Conservation (phyloP, 1,140 invertebrate genomes). For the Saccostrea echinata region DNA sequence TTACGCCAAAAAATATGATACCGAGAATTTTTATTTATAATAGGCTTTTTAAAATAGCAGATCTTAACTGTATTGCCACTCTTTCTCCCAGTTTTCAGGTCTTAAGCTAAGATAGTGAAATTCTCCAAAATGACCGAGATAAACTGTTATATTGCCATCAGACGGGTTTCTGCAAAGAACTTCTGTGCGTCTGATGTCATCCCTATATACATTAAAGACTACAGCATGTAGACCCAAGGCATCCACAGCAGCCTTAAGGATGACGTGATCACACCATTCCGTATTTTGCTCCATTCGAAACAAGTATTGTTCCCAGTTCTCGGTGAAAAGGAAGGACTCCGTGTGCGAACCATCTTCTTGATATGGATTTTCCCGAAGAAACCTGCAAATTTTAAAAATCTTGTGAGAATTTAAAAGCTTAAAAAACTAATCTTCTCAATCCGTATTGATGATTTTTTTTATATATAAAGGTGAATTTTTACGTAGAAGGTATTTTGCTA, state of each 20-base stretch:
- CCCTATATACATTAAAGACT: constrained; percentile 1
- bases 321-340: background rate
- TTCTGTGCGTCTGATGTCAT: background rate
- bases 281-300: background rate
- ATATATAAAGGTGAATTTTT: no score
- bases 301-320: background rate
- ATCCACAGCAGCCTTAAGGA: constrained; percentile 38
- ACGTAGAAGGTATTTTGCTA: no score
- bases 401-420: no score
- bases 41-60: background rate
- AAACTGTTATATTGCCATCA: background rate
- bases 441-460: no score
- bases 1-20: background rate
- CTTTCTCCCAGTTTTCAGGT: constrained; percentile 49
- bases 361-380: background rate
- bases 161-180: background rate
- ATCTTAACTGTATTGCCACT: constrained; percentile 44
- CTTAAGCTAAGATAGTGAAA: constrained; percentile 51
- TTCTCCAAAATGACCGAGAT: constrained; percentile 48
- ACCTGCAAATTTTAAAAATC: background rate
- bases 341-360: background rate
- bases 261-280: constrained; percentile 57
- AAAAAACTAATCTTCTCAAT: no score
- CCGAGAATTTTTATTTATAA: no score
- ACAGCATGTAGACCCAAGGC: constrained; percentile 7